Percentiles rank a stretch among this genome's conserved stretches.
Conservation (phyloP, 2,113 vertebrate species). For the Oxyruncus cristatus region DNA sequence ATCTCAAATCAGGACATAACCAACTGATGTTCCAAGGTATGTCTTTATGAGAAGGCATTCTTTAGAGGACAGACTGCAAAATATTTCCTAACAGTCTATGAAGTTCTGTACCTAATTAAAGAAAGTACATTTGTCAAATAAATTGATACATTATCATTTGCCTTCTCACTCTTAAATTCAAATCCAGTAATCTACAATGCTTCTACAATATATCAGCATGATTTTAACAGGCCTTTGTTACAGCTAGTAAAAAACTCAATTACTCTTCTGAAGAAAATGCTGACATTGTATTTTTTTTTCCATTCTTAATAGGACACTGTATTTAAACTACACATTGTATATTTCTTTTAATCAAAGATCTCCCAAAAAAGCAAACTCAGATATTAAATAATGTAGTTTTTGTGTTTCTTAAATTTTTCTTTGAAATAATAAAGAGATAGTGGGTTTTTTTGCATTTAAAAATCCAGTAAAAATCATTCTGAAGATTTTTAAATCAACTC, state of each 20-base stretch:
- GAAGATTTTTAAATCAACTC: background rate
- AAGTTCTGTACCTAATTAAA: constrained; percentile 19
- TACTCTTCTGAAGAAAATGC: background rate
- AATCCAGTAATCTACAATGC: background rate
- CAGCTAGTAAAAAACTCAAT: background rate
- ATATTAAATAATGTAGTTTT: background rate
- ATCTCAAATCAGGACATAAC: background rate
- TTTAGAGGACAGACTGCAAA: background rate
- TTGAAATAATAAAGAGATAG: no score
- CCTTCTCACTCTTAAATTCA: background rate
- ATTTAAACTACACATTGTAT: background rate
- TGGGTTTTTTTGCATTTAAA: background rate
- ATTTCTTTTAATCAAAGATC: background rate
- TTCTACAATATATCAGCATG: background rate
- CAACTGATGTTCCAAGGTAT: background rate
- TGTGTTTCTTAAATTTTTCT: background rate
- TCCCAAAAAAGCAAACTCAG: background rate
- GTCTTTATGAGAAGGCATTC: background rate
- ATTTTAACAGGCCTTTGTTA: background rate
- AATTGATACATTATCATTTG: constrained; percentile 10
- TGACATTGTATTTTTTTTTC: background rate
- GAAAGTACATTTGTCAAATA: constrained; percentile 40
- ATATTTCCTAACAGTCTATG: background rate
- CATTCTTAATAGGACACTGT: background rate
- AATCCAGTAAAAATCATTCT: background rate